Evolutionary conservation across 2,888 invertebrate genomes (phyloP).

Genomic region (Falcaria lacertinaria): DNA sequence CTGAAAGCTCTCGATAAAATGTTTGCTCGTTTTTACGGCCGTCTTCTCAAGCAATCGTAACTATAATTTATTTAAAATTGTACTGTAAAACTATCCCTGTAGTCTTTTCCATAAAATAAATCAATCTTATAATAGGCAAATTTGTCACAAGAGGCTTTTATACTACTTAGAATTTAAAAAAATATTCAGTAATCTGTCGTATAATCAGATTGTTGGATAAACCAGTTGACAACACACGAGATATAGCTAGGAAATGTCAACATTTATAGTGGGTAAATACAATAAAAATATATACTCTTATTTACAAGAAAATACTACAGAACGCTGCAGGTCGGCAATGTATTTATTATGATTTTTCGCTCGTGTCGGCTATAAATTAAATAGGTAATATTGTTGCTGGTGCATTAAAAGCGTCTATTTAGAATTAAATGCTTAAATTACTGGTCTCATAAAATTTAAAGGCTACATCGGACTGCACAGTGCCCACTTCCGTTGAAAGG

Average conservation of each 20-base stretch:
- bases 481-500: conserved; percentile 21
- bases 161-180: too few relatives aligned
- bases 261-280: too few relatives aligned
- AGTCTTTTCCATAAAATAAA: too few relatives aligned
- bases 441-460: not conserved
- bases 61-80: too few relatives aligned
- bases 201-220: too few relatives aligned
- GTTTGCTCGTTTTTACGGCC: not conserved
- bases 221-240: too few relatives aligned
- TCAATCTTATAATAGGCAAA: too few relatives aligned
- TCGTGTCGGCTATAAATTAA: not conserved
- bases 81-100: too few relatives aligned
- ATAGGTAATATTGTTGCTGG: not conserved
- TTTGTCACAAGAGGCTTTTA: too few relatives aligned
- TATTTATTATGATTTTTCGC: not conserved
- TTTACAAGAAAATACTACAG: not conserved
- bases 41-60: not conserved
- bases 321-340: not conserved
- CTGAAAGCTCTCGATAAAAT: not conserved
- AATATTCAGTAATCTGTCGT: too few relatives aligned
- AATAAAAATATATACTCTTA: too few relatives aligned
- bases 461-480: conserved; percentile 5
- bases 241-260: too few relatives aligned
- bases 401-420: not conserved
- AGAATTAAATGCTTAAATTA: not conserved